These are phyloP conservation scores for Steatocranus sp. DNA, from an alignment of 2,797 vertebrate species.

Conservation along the genomic window DNA sequence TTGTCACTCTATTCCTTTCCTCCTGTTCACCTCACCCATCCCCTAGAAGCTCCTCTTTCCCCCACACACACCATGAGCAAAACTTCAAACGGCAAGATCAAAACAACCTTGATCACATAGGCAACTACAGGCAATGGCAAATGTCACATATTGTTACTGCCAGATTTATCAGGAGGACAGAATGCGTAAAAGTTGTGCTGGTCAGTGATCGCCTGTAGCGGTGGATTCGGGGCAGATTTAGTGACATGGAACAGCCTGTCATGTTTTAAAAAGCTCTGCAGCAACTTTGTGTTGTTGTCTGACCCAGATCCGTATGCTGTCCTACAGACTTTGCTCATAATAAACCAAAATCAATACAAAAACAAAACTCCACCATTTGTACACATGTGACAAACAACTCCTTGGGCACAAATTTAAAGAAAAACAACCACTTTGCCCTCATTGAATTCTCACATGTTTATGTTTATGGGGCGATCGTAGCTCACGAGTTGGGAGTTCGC, in stretches of 20 bases:
- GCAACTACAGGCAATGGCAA: constrained; percentile 15
- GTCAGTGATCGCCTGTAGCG: constrained; percentile 4
- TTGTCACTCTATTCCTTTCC: not conserved
- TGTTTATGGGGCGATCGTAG: too few relatives aligned
- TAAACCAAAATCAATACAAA: constrained; percentile 10
- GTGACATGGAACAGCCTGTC: constrained; percentile 17
- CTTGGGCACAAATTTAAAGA: not conserved
- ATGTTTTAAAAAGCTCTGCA: constrained; percentile 8
- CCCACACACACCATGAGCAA: not conserved
- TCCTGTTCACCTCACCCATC: not conserved
- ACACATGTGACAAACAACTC: not conserved
- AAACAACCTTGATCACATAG: constrained; percentile 51
- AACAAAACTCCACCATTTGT: not conserved
- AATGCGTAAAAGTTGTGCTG: not conserved
- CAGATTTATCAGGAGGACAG: not conserved
- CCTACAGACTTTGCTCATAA: not conserved
- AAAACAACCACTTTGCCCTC: not conserved
- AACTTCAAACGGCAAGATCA: constrained; percentile 61
- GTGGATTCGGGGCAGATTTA: not conserved
- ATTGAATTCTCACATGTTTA: not conserved
- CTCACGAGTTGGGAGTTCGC: too few relatives aligned
- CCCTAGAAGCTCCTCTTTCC: not conserved
- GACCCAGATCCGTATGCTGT: not conserved
- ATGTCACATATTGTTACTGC: constrained; percentile 43
- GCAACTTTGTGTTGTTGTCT: not conserved